Base-by-base conservation (phyloP, 2,797 vertebrate species). In the Peromyscus nudipes region DNA sequence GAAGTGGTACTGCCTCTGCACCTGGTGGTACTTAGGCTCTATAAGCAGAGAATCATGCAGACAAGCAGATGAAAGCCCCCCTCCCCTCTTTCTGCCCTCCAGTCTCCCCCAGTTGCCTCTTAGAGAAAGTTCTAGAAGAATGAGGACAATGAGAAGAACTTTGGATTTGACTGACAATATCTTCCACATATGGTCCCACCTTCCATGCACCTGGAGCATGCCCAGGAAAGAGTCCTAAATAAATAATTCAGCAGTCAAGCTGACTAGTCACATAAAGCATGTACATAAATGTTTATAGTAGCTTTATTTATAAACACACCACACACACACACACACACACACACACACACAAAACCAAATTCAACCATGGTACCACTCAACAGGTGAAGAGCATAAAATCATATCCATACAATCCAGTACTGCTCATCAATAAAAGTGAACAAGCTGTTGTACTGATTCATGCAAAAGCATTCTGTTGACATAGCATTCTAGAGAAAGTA, bases 121-220 rank as follows among this genome's bases (percentile, higher is more conserved):
- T 49, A 19, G 11, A 67, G 94, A 91, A 29, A 52, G 43, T 89
- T 91, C 91, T 65, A 43, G 57, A 83, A 95, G 79, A 49, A 12
- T 43, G 43, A 92, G 62, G 52, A 64, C 37, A 64, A 9, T 75
- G 6, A 65, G 46, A 75, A 57, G 73, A 76, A 46, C 57, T 67
- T 92, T 76, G 37, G 88, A 52, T 52, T 89, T 83, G 23, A 60
- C 13, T 29, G 13, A 75, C 40, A 79, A 19, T 83, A 43, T 40
- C 69, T 69, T 16, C n/a, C 52, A 49, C 27, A 49, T 40, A 71
- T 21, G 14, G 27, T 31, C 16, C 6, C 4, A 37, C 64, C 29
- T 64, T 77, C 43, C 8, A 7, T 23, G n/a, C 14, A 57, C 31
- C 23, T 60, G 29, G 60, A 91, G 27, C 57, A 93, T 3, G 29